Base-by-base conservation (phyloP, 2,113 vertebrate species). In the Cryptomyrus ogoouensis region DNA sequence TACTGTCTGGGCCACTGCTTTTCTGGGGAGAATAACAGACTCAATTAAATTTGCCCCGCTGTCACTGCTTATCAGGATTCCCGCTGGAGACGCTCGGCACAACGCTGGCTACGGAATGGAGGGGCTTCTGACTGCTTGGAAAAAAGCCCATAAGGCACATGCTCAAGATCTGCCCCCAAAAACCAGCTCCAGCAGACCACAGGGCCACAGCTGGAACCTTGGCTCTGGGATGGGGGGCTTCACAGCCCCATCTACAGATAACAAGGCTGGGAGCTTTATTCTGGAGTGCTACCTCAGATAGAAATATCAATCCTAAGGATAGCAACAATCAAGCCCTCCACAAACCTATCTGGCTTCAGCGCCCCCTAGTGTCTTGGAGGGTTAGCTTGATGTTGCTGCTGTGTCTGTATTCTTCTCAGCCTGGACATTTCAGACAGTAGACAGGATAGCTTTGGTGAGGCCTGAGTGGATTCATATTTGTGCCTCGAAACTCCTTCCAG, bases 41-140 rank as follows among this genome's bases (percentile, higher is more conserved):
- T 39, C 85, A 53, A 53, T 87, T 87, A 87, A 87, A 87, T 87
- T 53, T 87, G 49, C 50, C 50, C 35, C 19, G 27, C 85, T 87
- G 85, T 87, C 85, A 39, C 49, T 27, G 85, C 47, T 87, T 53
- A 87, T 87, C 49, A 53, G 17, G 85, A 53, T 21, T 35, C 21
- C 35, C 50, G 2, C 85, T 17, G 3, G 47, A 53, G 49, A 56
- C 13, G 50, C n/a, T 52, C 50, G 2, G 50, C 85, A 53, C n/a
- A 31, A 56, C 12, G 13, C 85, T 35, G 50, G 31, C 85, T 7
- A 21, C 15, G 8, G 49, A n/a, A 19, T 56, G 50, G n/a, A 5
- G 21, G 50, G 13, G 47, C 12, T 35, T 15, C 85, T 52, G 31
- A 19, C 35, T 35, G 31, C 74, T 19, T 39, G n/a, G 0, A 42